Percentiles rank a stretch among this genome's conserved stretches.
Evolutionary conservation across 1,140 invertebrate genomes (phyloP).

Genomic region (Dendrolimus kikuchii): DNA sequence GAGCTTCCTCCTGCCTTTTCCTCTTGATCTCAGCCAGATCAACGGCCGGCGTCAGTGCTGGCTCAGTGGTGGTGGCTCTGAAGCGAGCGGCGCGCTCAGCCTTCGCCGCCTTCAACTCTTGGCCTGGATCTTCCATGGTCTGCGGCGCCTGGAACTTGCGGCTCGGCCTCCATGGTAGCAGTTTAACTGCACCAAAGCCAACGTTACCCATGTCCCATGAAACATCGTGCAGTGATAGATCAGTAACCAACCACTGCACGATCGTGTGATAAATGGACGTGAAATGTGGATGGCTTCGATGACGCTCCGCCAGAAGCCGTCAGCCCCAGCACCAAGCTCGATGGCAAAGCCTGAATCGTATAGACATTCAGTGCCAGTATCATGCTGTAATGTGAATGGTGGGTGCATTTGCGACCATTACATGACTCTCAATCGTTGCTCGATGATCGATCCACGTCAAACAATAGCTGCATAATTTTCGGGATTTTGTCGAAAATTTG

Average conservation of each 20-base stretch:
- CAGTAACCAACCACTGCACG: slow-evolving; percentile 31
- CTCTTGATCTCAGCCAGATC: slow-evolving; percentile 74
- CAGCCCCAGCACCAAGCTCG: slow-evolving; percentile 40
- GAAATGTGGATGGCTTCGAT: slow-evolving; percentile 31
- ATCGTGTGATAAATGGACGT: slow-evolving; percentile 30
- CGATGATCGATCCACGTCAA: background rate
- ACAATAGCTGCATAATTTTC: no score
- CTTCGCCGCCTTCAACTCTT: slow-evolving; percentile 73
- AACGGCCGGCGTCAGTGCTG: slow-evolving; percentile 65
- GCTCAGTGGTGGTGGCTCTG: slow-evolving; percentile 51
- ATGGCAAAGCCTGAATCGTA: slow-evolving; percentile 26
- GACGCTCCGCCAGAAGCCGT: slow-evolving; percentile 34
- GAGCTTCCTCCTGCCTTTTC: slow-evolving; percentile 74
- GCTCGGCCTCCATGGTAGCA: slow-evolving; percentile 76
- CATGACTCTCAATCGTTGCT: slow-evolving; percentile 10
- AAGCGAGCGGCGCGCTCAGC: slow-evolving; percentile 71
- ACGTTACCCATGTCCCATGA: slow-evolving; percentile 30
- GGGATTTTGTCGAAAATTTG: slow-evolving; percentile 1
- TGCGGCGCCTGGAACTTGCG: slow-evolving; percentile 75
- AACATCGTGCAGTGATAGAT: slow-evolving; percentile 40
- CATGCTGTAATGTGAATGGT: slow-evolving; percentile 46
- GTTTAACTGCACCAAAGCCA: slow-evolving; percentile 67
- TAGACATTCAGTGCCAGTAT: slow-evolving; percentile 19
- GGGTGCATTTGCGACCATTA: slow-evolving; percentile 25
- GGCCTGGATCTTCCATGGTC: slow-evolving; percentile 70